Conservation (phyloP, 2,888 invertebrate genomes). For the Spialia ferax region DNA sequence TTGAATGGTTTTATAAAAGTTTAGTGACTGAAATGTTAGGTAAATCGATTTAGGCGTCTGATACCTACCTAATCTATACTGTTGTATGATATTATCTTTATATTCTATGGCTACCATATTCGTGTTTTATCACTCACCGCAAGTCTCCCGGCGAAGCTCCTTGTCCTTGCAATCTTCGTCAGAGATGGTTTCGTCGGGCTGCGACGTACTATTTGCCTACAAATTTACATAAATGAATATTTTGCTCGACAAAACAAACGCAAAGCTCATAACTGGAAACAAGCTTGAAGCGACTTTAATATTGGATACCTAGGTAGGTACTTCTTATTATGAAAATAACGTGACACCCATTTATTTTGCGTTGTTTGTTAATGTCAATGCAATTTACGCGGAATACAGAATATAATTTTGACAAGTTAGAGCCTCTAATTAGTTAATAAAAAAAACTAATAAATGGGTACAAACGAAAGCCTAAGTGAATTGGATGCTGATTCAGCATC, state of each 20-base stretch:
- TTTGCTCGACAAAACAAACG: background rate
- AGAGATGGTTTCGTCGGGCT: constrained; percentile 56
- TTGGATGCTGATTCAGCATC: background rate
- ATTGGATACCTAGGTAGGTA: background rate
- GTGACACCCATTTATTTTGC: no score
- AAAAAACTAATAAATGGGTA: background rate
- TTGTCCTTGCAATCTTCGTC: constrained; percentile 63
- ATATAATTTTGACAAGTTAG: no score
- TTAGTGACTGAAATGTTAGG: no score
- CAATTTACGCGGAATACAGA: no score
- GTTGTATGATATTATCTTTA: no score
- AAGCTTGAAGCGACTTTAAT: background rate
- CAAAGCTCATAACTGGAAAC: constrained; percentile 11
- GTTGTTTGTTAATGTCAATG: background rate
- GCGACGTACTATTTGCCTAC: constrained; percentile 64
- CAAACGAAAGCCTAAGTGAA: background rate
- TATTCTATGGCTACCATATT: constrained; percentile 8
- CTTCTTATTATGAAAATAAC: no score
- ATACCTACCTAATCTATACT: no score
- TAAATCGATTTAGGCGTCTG: no score
- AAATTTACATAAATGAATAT: constrained; percentile 50
- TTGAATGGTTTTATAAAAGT: no score
- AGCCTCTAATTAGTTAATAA: no score
- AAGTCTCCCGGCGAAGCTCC: constrained; percentile 68
- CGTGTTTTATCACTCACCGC: constrained; percentile 46